Conservation (phyloP, 2,113 vertebrate genomes). For the Rhabdomys dilectus region DNA sequence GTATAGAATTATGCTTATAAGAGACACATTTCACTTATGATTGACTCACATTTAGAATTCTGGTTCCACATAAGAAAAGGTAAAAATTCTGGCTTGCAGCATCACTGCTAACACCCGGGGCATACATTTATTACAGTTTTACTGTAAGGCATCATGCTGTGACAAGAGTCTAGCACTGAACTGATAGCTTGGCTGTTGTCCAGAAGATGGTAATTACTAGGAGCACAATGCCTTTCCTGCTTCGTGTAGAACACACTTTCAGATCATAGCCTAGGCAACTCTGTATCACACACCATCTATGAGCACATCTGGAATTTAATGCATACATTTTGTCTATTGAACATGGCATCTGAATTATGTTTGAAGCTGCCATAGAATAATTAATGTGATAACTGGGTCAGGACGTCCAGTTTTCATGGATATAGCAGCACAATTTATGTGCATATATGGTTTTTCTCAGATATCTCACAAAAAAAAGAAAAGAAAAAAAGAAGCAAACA, state of each 20-base stretch:
- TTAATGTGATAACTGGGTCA: slow-evolving; percentile 24
- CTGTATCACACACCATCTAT: neutral
- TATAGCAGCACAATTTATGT: neutral
- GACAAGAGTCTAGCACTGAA: neutral
- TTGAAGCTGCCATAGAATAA: slow-evolving; percentile 1
- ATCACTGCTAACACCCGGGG: neutral
- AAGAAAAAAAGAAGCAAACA: neutral
- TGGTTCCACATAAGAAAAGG: slow-evolving; percentile 1
- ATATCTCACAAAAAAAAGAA: neutral
- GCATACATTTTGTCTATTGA: slow-evolving; percentile 6
- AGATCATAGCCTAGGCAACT: neutral
- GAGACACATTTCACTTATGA: neutral
- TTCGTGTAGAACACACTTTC: neutral
- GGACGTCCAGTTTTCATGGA: neutral
- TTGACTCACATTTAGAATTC: slow-evolving; percentile 6
- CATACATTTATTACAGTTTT: neutral
- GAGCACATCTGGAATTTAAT: neutral
- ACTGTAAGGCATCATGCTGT: neutral
- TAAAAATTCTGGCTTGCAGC: neutral
- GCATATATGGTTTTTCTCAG: neutral
- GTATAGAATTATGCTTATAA: neutral
- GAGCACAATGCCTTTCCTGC: neutral
- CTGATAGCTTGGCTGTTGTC: neutral
- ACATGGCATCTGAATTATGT: slow-evolving; percentile 16
- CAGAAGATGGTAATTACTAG: slow-evolving; percentile 15